Evolutionary conservation across 2,888 invertebrate genomes (phyloP).

Genomic region (Megaustenia siamemsis): DNA sequence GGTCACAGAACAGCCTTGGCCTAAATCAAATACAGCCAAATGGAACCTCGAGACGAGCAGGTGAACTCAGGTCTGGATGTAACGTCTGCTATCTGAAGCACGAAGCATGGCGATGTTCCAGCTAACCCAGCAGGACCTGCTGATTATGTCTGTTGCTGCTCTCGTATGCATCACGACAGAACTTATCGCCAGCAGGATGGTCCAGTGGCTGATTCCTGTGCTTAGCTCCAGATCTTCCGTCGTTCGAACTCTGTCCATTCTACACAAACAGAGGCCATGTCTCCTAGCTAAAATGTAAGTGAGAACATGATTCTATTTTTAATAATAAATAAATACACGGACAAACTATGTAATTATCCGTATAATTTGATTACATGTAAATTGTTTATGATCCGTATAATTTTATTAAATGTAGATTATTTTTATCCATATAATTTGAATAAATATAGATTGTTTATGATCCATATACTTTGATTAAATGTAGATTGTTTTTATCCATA

Average conservation of each 20-base stretch:
- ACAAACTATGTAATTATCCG: too few relatives aligned
- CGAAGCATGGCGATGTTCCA: conserved; percentile 15
- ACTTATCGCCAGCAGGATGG: conserved; percentile 24
- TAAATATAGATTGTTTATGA: too few relatives aligned
- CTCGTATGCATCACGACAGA: conserved; percentile 35
- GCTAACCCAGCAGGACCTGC: background rate
- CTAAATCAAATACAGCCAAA: background rate
- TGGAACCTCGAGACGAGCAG: background rate
- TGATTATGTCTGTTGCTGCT: conserved; percentile 22
- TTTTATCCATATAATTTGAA: too few relatives aligned
- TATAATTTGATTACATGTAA: too few relatives aligned
- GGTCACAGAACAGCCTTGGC: background rate
- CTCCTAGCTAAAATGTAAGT: conserved; percentile 45
- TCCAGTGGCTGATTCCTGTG: background rate
- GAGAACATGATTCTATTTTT: background rate
- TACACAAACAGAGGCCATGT: conserved; percentile 20
- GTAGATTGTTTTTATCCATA: too few relatives aligned
- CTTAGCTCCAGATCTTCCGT: background rate
- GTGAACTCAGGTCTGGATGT: background rate
- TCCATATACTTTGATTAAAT: too few relatives aligned
- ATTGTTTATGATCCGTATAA: too few relatives aligned
- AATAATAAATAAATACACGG: too few relatives aligned
- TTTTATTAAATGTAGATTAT: too few relatives aligned
- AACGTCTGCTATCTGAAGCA: background rate
- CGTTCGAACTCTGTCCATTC: background rate